These are phyloP conservation scores for Struthio camelus DNA, from an alignment of 2,113 vertebrate genomes.

Conservation along the genomic window DNA sequence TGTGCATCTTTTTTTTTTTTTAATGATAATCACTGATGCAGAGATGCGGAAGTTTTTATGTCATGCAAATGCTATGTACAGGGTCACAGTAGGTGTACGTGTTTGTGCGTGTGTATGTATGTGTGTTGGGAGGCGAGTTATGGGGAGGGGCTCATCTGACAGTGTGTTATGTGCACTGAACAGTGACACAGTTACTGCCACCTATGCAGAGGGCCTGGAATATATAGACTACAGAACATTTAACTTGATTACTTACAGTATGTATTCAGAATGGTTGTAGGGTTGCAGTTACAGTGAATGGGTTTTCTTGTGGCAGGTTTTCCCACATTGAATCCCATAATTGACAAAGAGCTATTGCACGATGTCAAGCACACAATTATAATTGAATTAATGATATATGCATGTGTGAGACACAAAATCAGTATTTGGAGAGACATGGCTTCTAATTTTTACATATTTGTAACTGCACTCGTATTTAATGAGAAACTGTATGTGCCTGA, in stretches of 20 bases:
- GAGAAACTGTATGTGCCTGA: slow-evolving; percentile 70
- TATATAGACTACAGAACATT: slow-evolving; percentile 83
- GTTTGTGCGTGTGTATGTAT: not conserved
- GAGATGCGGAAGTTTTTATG: slow-evolving; percentile 82
- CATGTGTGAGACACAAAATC: slow-evolving; percentile 77
- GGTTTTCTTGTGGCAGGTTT: slow-evolving; percentile 73
- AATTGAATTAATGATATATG: slow-evolving; percentile 92
- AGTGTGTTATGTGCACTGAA: slow-evolving; percentile 87
- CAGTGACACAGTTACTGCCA: slow-evolving; percentile 84
- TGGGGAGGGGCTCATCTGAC: slow-evolving; percentile 76
- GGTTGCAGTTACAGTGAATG: slow-evolving; percentile 74
- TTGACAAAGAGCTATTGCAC: slow-evolving; percentile 83
- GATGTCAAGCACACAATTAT: slow-evolving; percentile 86
- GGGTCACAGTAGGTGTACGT: slow-evolving; percentile 63
- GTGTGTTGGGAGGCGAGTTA: slow-evolving; percentile 66
- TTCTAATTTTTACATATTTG: slow-evolving; percentile 81
- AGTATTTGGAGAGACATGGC: slow-evolving; percentile 80
- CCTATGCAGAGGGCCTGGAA: slow-evolving; percentile 81
- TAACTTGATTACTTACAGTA: slow-evolving; percentile 79
- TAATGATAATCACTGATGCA: slow-evolving; percentile 83
- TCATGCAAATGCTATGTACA: slow-evolving; percentile 80
- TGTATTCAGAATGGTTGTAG: slow-evolving; percentile 66
- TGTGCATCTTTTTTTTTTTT: slow-evolving; percentile 78
- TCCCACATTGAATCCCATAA: slow-evolving; percentile 75
- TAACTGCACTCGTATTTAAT: slow-evolving; percentile 71